phyloP scores from a whole-genome alignment of 2,113 vertebrate species.

The Meleagris gallopavo region DNA sequence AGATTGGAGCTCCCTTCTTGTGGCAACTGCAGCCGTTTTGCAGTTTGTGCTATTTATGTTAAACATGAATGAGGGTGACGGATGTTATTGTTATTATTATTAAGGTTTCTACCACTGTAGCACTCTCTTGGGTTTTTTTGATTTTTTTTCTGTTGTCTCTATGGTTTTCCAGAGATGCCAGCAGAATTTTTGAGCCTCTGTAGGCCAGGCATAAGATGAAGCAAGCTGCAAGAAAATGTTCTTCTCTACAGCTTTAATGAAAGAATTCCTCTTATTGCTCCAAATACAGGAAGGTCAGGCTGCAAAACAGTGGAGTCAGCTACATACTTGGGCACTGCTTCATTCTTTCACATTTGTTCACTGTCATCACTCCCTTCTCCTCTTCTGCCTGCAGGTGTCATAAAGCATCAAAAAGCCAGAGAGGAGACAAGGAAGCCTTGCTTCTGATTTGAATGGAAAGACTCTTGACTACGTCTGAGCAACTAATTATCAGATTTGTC shows the following conservation, averaged over 20 bases:
- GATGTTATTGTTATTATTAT: background rate
- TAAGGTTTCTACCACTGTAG: background rate
- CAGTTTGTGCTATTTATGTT: background rate
- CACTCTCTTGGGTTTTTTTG: background rate
- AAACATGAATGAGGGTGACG: background rate
- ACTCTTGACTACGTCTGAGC: background rate
- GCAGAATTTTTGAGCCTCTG: background rate
- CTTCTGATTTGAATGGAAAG: background rate
- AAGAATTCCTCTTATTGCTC: background rate
- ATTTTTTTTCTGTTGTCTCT: background rate
- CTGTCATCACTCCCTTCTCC: background rate
- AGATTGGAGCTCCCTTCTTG: background rate
- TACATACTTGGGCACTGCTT: background rate
- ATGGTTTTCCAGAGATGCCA: background rate
- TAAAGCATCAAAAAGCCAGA: background rate
- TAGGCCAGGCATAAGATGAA: background rate
- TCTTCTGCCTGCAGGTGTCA: background rate
- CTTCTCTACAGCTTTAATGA: background rate
- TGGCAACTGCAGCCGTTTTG: background rate
- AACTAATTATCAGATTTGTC: background rate
- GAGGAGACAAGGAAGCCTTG: background rate
- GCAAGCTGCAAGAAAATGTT: background rate
- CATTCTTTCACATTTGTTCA: background rate
- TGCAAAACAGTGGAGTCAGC: background rate
- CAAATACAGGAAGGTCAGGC: background rate